Percentiles rank a stretch among this genome's conserved stretches.
phyloP scores from a whole-genome alignment of 2,113 vertebrate species.

The crab-eating macaque (Macaca fascicularis) region T2T-MFA8v1.1 NC_088379.1:37315001-37315500 shows the following conservation, averaged over 20 bases:
- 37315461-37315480: neutral
- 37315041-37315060: neutral
- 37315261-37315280: slow-evolving; percentile 17
- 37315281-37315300: slow-evolving; percentile 30
- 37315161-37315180: slow-evolving; percentile 49
- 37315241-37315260: slow-evolving; percentile 48
- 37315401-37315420: neutral
- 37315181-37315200: slow-evolving; percentile 50
- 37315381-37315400: neutral
- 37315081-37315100: neutral
- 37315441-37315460: neutral
- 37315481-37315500: neutral
- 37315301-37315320: neutral
- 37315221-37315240: slow-evolving; percentile 43
- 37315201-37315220: slow-evolving; percentile 45
- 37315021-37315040: neutral
- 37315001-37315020: neutral
- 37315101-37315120: slow-evolving; percentile 1
- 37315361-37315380: neutral
- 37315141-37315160: slow-evolving; percentile 50
- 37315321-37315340: neutral
- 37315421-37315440: neutral
- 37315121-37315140: slow-evolving; percentile 31
- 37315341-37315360: neutral
- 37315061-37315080: slow-evolving; percentile 26